Conservation (phyloP, 1,140 invertebrate species). For the Microvelia longipes region DNA sequence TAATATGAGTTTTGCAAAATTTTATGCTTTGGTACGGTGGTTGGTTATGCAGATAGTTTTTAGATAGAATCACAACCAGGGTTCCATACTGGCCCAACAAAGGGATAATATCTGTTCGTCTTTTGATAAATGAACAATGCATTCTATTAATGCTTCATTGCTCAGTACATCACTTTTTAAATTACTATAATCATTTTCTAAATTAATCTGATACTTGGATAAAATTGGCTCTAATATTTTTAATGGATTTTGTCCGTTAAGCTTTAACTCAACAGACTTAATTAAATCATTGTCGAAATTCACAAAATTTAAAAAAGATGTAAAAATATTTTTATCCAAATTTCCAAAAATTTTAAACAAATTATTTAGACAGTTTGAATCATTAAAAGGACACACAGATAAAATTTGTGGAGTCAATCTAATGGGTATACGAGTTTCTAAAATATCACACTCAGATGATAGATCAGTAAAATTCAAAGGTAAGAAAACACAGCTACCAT, state of each 20-base stretch:
- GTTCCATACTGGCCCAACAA: background rate
- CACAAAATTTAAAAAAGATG: background rate
- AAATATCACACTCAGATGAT: background rate
- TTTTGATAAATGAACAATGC: background rate
- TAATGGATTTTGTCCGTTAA: background rate
- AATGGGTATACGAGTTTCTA: background rate
- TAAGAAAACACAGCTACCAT: background rate
- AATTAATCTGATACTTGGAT: background rate
- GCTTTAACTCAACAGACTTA: background rate
- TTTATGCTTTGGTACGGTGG: too few species aligned
- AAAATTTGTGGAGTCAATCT: background rate
- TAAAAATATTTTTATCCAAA: background rate
- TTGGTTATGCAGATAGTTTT: too few species aligned
- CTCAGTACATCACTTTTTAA: background rate
- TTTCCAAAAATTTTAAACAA: background rate
- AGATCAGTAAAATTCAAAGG: background rate
- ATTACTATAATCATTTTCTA: background rate
- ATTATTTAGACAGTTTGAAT: background rate
- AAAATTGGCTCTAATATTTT: background rate
- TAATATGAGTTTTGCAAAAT: too few species aligned
- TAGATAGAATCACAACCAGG: background rate
- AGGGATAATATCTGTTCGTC: background rate
- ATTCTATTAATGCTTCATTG: background rate
- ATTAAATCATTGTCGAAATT: background rate
- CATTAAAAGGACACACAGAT: background rate